Evolutionary conservation across 2,797 vertebrate species (phyloP).

Genomic region (Acanthis flammea): DNA sequence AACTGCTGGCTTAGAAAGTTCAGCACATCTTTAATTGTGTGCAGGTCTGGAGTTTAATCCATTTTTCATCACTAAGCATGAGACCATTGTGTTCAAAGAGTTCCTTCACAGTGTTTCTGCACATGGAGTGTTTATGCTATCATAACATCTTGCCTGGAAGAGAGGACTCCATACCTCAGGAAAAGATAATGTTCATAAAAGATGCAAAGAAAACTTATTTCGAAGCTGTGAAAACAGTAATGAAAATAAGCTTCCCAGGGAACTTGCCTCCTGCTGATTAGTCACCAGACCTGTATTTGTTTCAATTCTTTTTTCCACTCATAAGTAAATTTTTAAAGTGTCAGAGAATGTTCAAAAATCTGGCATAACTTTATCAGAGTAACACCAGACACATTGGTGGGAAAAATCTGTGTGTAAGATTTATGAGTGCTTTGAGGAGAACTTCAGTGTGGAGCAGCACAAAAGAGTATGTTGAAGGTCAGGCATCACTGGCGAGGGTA

Average conservation of each 20-base stretch:
- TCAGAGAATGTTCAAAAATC: neutral
- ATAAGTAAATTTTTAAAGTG: neutral
- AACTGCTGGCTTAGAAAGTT: neutral
- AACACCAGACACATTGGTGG: neutral
- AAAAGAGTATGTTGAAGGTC: neutral
- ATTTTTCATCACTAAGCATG: neutral
- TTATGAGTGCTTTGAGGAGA: neutral
- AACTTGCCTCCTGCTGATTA: conserved; percentile 33
- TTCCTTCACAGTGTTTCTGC: neutral
- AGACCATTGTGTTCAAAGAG: neutral
- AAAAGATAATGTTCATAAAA: conserved; percentile 14
- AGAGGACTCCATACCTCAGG: neutral
- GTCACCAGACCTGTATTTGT: neutral
- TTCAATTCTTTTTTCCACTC: neutral
- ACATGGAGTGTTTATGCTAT: neutral
- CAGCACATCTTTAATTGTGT: neutral
- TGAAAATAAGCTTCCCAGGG: conserved; percentile 3
- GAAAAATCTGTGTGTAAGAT: neutral
- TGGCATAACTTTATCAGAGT: neutral
- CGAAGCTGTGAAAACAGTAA: conserved; percentile 13
- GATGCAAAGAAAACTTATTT: conserved; percentile 20
- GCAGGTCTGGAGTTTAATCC: neutral
- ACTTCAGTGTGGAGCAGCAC: neutral
- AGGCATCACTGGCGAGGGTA: neutral
- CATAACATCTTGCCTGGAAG: neutral